Evolutionary conservation across 2,797 vertebrate species (phyloP).

Genomic region (Neoniphon sammara): DNA sequence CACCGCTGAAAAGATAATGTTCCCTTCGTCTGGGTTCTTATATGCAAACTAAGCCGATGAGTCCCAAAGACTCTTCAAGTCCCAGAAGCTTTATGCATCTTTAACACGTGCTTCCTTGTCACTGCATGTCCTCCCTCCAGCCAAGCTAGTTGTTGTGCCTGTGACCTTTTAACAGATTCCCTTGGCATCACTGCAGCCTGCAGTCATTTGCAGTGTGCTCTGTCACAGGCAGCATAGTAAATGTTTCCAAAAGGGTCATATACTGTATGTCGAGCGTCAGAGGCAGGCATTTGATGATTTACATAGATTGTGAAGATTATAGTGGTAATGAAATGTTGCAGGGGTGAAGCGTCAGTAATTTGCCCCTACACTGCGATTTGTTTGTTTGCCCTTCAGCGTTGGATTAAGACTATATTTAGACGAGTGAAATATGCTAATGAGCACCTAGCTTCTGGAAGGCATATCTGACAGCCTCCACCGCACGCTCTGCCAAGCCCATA

Average conservation of each 20-base stretch:
- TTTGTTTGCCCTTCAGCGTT: slow-evolving; percentile 76
- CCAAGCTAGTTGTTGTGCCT: slow-evolving; percentile 73
- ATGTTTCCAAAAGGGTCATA: slow-evolving; percentile 71
- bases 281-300: slow-evolving; percentile 48
- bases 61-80: slow-evolving; percentile 57
- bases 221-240: slow-evolving; percentile 77
- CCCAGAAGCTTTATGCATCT: slow-evolving; percentile 62
- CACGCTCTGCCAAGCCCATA: slow-evolving; percentile 70
- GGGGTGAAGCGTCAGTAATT: slow-evolving; percentile 56
- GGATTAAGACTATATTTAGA: slow-evolving; percentile 81
- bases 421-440: slow-evolving; percentile 79
- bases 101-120: slow-evolving; percentile 70
- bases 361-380: slow-evolving; percentile 56
- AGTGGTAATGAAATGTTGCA: slow-evolving; percentile 49
- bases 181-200: slow-evolving; percentile 73
- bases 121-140: slow-evolving; percentile 74
- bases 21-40: slow-evolving; percentile 27
- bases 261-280: slow-evolving; percentile 64
- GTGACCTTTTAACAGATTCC: slow-evolving; percentile 83
- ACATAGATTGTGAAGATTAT: slow-evolving; percentile 49
- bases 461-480: slow-evolving; percentile 73
- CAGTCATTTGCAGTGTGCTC: slow-evolving; percentile 77
- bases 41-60: slow-evolving; percentile 49
- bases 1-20: slow-evolving; percentile 5
- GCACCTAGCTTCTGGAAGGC: slow-evolving; percentile 78